Base-by-base conservation (phyloP, 2,888 invertebrate genomes). In the Caenorhabditis imperialis region DNA sequence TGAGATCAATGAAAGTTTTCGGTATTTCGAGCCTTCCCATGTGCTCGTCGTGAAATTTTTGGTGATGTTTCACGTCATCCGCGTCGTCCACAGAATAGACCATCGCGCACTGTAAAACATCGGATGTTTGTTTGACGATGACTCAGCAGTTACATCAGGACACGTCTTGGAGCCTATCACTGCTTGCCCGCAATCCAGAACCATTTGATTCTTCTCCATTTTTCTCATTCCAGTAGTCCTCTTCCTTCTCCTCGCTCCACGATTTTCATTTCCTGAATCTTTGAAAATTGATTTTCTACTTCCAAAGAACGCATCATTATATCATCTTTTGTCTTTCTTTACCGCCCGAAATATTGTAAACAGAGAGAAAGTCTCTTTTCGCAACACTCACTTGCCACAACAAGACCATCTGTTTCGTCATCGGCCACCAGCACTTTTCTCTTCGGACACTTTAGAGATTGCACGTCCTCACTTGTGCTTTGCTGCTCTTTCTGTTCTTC, bases 171-270 rank as follows among this genome's bases (percentile, higher is more conserved):
- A 50, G 16, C 73, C 73, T 25, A 73, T 60, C 30, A 45, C 10
- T 14, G 10, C 7, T 44, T 73, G 73, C 10, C 73, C 73, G 40
- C 53, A 60, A 30, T 73, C 65, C 25, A 73, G 53, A 8, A 73
- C 33, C 44, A 35, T 60, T 20, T 73, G 73, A 2, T 38, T 14
- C 35, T 35, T 61, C n/a, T 35, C 70, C 20, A 57, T 42, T 10
- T 62, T 40, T 37, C 37, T 38, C 47, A 55, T 61, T 38, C 20
- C 16, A n/a, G 7, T 23, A 2, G 30, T 40, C 6, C 55, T 45
- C 30, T 30, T 48, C 1, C 44, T 44, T 38, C 33, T 14, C 48
- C 35, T 58, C 6, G 12, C 20, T 2, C 40, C 25, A 4, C 3
- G 8, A 16, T 23, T 12, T 5, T 33, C 18, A 12, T 20, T 50